Conservation (phyloP, 2,113 vertebrate species). For the sheep (Ovis aries) region DNA sequence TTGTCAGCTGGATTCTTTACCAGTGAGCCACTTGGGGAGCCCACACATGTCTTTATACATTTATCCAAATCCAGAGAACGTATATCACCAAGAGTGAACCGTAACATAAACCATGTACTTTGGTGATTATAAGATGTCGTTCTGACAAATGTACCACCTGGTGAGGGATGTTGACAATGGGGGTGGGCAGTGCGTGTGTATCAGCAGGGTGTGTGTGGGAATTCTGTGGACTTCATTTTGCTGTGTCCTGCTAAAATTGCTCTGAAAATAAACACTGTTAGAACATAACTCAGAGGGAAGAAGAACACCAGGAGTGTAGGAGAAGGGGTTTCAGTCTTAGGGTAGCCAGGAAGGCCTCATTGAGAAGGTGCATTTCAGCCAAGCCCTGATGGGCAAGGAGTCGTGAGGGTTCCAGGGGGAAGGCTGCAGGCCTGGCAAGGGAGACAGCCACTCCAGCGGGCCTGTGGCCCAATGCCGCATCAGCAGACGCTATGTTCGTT, state of each 20-base stretch:
- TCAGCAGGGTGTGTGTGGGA: background rate
- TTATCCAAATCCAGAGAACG: background rate
- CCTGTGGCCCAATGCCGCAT: fast-evolving
- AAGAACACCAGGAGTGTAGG: background rate
- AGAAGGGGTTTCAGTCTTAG: background rate
- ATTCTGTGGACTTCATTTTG: background rate
- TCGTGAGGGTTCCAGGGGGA: fast-evolving
- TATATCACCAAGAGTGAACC: background rate
- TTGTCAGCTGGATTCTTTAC: background rate
- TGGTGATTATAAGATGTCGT: background rate
- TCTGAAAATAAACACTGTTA: background rate
- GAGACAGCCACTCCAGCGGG: fast-evolving
- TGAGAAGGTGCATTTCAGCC: background rate
- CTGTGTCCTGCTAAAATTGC: background rate
- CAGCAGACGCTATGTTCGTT: no score
- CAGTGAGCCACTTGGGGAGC: background rate
- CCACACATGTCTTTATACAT: background rate
- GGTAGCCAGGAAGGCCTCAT: background rate
- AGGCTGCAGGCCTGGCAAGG: background rate
- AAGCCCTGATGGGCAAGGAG: background rate
- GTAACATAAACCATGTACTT: background rate
- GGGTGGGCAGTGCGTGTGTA: fast-evolving
- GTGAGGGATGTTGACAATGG: background rate
- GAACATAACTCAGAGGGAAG: background rate
- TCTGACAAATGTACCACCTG: background rate